phyloP scores from a whole-genome alignment of 2,797 vertebrate genomes.

The Amblyopsis hoosieri region DNA sequence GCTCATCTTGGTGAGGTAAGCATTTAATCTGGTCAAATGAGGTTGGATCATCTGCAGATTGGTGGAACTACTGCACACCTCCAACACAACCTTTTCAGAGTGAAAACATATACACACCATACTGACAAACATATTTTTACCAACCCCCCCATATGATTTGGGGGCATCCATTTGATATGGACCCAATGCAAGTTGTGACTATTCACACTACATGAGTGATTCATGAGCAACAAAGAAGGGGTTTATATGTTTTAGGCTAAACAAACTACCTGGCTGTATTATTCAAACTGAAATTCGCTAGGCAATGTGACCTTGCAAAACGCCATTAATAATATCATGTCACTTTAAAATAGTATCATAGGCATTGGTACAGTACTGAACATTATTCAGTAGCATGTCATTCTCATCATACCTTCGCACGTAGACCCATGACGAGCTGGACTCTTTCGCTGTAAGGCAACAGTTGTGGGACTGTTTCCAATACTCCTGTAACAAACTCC shows the following conservation, averaged over 20 bases:
- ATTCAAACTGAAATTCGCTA: neutral
- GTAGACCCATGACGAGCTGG: constrained; percentile 29
- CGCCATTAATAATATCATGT: neutral
- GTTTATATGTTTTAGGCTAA: neutral
- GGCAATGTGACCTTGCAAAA: no score
- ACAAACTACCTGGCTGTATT: no score
- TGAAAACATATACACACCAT: neutral
- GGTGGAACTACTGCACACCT: constrained; percentile 34
- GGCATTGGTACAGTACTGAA: no score
- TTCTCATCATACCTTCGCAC: constrained; percentile 24
- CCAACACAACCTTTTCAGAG: constrained; percentile 46
- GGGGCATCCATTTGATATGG: no score
- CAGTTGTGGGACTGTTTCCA: constrained; percentile 40
- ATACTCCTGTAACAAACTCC: constrained; percentile 44
- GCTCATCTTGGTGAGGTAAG: constrained; percentile 19
- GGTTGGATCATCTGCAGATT: constrained; percentile 29
- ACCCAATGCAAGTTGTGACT: no score
- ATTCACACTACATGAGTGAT: no score
- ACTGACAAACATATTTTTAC: no score
- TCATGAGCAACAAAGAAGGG: no score
- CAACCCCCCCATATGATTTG: no score
- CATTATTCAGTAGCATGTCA: no score
- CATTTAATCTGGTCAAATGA: constrained; percentile 39
- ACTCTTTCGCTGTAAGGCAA: constrained; percentile 30
- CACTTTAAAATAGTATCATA: neutral